phyloP scores from a whole-genome alignment of 2,113 vertebrate species.

The Oxyura jamaicensis region DNA sequence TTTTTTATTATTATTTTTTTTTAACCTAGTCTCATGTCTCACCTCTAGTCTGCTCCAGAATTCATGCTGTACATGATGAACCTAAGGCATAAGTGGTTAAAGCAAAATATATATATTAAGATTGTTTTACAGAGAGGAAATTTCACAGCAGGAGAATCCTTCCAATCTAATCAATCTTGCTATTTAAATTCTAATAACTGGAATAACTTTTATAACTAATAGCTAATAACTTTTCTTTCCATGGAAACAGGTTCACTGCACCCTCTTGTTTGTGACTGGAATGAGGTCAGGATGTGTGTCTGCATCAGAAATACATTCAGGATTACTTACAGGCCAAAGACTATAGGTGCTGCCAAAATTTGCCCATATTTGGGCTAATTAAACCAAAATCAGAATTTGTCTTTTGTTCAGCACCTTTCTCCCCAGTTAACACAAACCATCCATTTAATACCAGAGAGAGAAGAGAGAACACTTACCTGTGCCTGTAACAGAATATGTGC shows the following conservation, averaged over 20 bases:
- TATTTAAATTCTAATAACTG: background rate
- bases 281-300: background rate
- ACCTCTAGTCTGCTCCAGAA: background rate
- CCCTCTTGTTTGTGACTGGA: background rate
- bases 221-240: background rate
- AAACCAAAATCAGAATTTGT: background rate
- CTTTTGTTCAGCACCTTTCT: background rate
- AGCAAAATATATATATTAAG: background rate
- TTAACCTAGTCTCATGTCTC: background rate
- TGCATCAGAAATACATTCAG: background rate
- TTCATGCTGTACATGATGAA: background rate
- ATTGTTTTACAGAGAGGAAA: background rate
- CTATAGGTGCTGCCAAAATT: background rate
- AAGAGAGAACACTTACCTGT: background rate
- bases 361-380: background rate
- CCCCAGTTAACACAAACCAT: background rate
- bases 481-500: background rate
- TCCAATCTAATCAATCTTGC: background rate
- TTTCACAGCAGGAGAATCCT: background rate
- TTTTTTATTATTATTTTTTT: too few species aligned
- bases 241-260: background rate
- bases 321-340: background rate
- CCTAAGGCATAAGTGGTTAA: background rate
- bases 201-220: too few species aligned
- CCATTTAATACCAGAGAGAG: background rate